Base-by-base conservation (phyloP, 2,797 vertebrate genomes). In the Micropoecilia bifurca region DNA sequence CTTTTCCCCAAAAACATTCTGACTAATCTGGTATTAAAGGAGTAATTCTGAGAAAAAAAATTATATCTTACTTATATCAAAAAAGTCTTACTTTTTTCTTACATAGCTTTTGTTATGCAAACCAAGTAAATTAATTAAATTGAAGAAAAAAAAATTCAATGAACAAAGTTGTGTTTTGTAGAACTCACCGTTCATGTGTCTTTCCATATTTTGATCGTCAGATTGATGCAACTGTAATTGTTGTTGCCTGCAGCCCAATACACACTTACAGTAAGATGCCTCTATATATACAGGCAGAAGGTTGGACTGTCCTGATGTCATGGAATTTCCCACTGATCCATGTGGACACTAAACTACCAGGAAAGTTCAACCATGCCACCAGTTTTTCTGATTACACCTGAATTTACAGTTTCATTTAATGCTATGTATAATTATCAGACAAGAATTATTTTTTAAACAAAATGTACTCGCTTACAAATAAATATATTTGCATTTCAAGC, bases 241-340 rank as follows among this genome's bases (percentile, higher is more conserved):
- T 61, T 45, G 57, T 33, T 43, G 22, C 13, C 14, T 78, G 57
- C 43, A 50, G 5, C 61, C 28, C 28, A 50, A 30, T 59, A 45
- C 48, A 3, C 33, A 28, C 48, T 10, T 10, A 25, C 66, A 45
- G 20, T 8, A 33, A 55, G 53, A 78, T 6, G 71, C 47, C n/a
- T 39, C 63, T 41, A 41, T 74, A 43, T 68, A 79, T 79, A 87
- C 79, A 63, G 30, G 41, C 30, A 74, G 66, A 57, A 68, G 79
- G 55, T 33, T 48, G 47, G 76, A 73, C 79, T 68, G 9, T 46
- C 46, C 73, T 85, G 77, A 85, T 85, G 83, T 85, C 83, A 85
- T 85, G 83, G 83, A 81, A 85, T 79, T 85, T 85, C 69, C 76
- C 83, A 85, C n/a, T 28, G 46, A 46, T 57, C 57, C 1, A 45